Conservation (phyloP, 2,888 invertebrate genomes). For the Aplocera efformata region DNA sequence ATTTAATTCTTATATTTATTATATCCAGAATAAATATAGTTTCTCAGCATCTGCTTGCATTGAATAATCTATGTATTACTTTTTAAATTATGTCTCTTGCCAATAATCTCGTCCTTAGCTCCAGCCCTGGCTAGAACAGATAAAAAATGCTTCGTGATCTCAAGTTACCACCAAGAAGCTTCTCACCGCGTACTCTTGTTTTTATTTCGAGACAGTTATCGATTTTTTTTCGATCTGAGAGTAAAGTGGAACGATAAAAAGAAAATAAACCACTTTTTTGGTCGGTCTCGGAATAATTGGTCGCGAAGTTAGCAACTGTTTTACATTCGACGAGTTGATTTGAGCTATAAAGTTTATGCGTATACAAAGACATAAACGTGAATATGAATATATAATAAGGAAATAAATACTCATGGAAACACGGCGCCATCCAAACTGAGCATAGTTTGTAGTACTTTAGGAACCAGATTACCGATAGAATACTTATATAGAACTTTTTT, state of each 20-base stretch:
- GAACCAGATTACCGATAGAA: too few species aligned
- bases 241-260: slow-evolving; percentile 30
- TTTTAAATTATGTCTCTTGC: neutral
- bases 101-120: neutral
- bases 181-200: slow-evolving; percentile 47
- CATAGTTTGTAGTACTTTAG: too few species aligned
- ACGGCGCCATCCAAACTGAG: too few species aligned
- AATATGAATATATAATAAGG: too few species aligned
- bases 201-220: slow-evolving; percentile 56
- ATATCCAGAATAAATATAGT: too few species aligned
- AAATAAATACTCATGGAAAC: too few species aligned
- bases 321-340: slow-evolving; percentile 14
- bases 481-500: too few species aligned
- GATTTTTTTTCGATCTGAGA: slow-evolving; percentile 31
- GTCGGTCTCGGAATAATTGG: slow-evolving; percentile 23
- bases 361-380: neutral
- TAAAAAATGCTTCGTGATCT: slow-evolving; percentile 54
- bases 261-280: slow-evolving; percentile 25
- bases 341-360: neutral
- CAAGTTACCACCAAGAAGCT: slow-evolving; percentile 54
- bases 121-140: slow-evolving; percentile 9
- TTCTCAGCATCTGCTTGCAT: too few species aligned
- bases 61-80: too few species aligned
- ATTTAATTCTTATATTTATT: too few species aligned
- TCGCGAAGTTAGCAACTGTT: slow-evolving; percentile 24